Percentiles rank a stretch among this genome's conserved stretches.
These are phyloP conservation scores for Varroa destructor DNA, from an alignment of 1,140 invertebrate species.

Conservation along the genomic window DNA sequence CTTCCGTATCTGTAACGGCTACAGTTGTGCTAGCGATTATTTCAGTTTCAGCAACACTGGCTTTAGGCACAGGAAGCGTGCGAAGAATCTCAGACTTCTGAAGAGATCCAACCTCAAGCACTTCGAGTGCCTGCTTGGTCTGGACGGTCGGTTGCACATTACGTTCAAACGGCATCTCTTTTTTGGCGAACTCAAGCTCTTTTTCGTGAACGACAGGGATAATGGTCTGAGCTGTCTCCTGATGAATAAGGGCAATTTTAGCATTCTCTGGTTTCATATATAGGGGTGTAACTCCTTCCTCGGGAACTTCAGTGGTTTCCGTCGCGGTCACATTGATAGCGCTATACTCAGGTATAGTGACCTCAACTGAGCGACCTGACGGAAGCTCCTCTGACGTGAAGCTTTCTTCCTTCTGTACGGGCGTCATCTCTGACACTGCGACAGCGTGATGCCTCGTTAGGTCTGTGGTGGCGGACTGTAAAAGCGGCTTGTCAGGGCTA, in stretches of 20 bases:
- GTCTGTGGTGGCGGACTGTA: conserved; percentile 20
- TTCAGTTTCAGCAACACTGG: conserved; percentile 39
- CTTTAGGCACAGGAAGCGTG: conserved; percentile 42
- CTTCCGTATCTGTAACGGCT: conserved; percentile 43
- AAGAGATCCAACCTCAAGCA: conserved; percentile 32
- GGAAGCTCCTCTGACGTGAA: conserved; percentile 16
- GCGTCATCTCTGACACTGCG: conserved; percentile 26
- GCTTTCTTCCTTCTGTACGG: conserved; percentile 29
- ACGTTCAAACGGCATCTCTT: conserved; percentile 43
- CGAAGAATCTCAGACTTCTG: conserved; percentile 29
- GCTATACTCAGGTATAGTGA: conserved; percentile 28
- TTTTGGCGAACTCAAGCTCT: conserved; percentile 44
- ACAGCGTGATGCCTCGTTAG: conserved; percentile 16
- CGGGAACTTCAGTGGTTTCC: conserved; percentile 30
- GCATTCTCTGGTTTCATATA: conserved; percentile 33
- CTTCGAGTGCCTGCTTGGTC: conserved; percentile 7
- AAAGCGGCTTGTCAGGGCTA: neutral
- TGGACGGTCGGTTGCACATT: conserved; percentile 38
- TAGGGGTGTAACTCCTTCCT: conserved; percentile 33
- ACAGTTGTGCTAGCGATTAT: conserved; percentile 47
- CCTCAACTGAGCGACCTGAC: conserved; percentile 6
- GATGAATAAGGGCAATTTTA: conserved; percentile 8
- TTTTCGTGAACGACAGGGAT: conserved; percentile 37
- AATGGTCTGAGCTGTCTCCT: conserved; percentile 29
- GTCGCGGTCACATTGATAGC: conserved; percentile 28